Percentiles rank a stretch among this genome's conserved stretches.
These are phyloP conservation scores for Chelidonichthys spinosus DNA, from an alignment of 2,797 vertebrate species.

Conservation along the genomic window DNA sequence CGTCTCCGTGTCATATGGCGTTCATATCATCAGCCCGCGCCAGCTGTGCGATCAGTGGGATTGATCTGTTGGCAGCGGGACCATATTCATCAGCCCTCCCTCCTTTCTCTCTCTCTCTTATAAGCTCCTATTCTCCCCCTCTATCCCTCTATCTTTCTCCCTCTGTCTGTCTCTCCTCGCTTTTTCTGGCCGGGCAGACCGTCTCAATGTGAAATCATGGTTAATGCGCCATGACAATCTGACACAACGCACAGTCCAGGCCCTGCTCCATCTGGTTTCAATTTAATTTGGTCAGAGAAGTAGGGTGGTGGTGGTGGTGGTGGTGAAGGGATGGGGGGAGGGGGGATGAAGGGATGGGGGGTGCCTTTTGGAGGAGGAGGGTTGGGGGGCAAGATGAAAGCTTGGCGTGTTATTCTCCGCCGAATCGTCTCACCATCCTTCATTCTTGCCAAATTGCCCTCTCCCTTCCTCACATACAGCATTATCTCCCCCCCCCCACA, in stretches of 20 bases:
- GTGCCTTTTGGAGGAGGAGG: conserved; percentile 44
- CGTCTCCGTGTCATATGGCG: conserved; percentile 72
- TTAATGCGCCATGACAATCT: conserved; percentile 81
- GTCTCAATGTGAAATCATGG: conserved; percentile 81
- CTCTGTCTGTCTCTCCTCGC: conserved; percentile 59
- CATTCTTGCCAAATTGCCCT: conserved; percentile 86
- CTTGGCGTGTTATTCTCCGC: conserved; percentile 82
- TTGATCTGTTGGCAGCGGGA: conserved; percentile 76
- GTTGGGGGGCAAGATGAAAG: conserved; percentile 82
- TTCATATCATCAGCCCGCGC: conserved; percentile 73
- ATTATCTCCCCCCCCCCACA: conserved; percentile 76
- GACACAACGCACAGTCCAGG: conserved; percentile 76
- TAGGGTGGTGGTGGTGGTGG: conserved; percentile 36
- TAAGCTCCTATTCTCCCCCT: conserved; percentile 23
- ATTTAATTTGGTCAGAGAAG: conserved; percentile 85
- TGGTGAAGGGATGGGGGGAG: conserved; percentile 51
- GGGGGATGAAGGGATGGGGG: conserved; percentile 62
- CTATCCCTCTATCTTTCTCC: conserved; percentile 43
- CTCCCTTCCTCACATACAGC: conserved; percentile 70
- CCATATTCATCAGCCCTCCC: conserved; percentile 66
- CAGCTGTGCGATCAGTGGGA: conserved; percentile 82
- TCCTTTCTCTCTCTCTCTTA: conserved; percentile 31
- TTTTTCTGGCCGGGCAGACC: conserved; percentile 64
- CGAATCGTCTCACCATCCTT: conserved; percentile 83
- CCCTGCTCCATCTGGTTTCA: conserved; percentile 86